Conservation (phyloP, 2,888 invertebrate species). For the Bruchidius siliquastri region DNA sequence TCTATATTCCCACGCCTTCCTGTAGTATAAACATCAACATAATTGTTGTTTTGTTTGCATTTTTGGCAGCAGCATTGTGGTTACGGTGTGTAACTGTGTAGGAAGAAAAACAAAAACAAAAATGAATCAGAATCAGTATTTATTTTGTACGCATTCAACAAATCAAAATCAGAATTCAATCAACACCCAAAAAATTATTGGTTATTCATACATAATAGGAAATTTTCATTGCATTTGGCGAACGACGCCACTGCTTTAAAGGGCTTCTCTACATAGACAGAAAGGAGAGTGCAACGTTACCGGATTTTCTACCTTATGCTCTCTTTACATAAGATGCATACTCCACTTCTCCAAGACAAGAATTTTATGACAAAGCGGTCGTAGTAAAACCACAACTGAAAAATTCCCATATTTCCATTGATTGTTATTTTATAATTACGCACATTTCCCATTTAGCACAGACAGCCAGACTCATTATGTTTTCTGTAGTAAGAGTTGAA, state of each 20-base stretch:
- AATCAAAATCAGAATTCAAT: too few species aligned
- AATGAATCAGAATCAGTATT: too few species aligned
- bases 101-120: too few species aligned
- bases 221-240: too few species aligned
- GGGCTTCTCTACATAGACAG: not conserved
- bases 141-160: too few species aligned
- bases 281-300: not conserved
- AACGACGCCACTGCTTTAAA: not conserved
- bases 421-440: not conserved
- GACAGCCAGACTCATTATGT: not conserved
- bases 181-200: too few species aligned
- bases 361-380: not conserved
- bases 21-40: too few species aligned
- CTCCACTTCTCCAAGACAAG: not conserved
- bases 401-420: slow-evolving; percentile 14
- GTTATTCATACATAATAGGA: too few species aligned
- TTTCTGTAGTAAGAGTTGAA: not conserved
- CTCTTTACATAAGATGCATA: not conserved
- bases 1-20: too few species aligned
- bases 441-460: not conserved
- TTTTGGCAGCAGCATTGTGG: too few species aligned
- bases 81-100: too few species aligned
- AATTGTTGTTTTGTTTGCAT: too few species aligned
- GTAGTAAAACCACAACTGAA: slow-evolving; percentile 8
- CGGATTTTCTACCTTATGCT: not conserved